Evolutionary conservation across 2,113 vertebrate species (phyloP), one percentile per base, ranked within the genome.

Genomic region (Panurus biarmicus): DNA sequence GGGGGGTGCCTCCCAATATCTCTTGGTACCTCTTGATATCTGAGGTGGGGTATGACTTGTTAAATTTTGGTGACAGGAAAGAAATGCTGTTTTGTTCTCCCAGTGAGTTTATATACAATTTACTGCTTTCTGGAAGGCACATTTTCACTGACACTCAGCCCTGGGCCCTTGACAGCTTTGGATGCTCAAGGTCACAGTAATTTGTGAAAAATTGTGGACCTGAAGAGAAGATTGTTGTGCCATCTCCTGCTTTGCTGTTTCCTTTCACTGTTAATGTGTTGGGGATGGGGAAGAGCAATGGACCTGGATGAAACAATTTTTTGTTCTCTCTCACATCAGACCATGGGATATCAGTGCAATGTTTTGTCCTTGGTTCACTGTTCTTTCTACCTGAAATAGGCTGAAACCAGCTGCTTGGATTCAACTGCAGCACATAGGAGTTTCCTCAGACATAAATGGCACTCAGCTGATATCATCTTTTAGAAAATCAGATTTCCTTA

Each of bases 381-480:
- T 88, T 88, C 54, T 90, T 83, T 80, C 56, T 74, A 42, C 64
- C 69, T 88, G 74, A 89, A 95, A 77, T 77, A 95, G 83, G 47
- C 60, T 73, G 51, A 57, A 86, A 80, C 42, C 54, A 54, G 80
- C 78, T 88, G 64, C 76, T 70, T 83, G 42, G 33, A 65, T 92
- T 66, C 56, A 50, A 7, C 45, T 77, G 91, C 42, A 93, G 29
- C 25, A 16, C 6, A 2, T 1, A 45, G 10, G 62, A 50, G 14
- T 88, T 85, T 70, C 69, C 70, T 86, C 29, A 45, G 31, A 33
- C 47, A n/a, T 45, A 89, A 85, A 56, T 20, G 78, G 21, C 21
- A n/a, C 22, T 53, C 50, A 50, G 83, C 35, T 71, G 64, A 42
- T 80, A 38, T 25, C n/a, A 9, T 26, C 61, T 83, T 75, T 28